phyloP scores from a whole-genome alignment of 2,113 vertebrate genomes.

The Zosterops borbonicus region DNA sequence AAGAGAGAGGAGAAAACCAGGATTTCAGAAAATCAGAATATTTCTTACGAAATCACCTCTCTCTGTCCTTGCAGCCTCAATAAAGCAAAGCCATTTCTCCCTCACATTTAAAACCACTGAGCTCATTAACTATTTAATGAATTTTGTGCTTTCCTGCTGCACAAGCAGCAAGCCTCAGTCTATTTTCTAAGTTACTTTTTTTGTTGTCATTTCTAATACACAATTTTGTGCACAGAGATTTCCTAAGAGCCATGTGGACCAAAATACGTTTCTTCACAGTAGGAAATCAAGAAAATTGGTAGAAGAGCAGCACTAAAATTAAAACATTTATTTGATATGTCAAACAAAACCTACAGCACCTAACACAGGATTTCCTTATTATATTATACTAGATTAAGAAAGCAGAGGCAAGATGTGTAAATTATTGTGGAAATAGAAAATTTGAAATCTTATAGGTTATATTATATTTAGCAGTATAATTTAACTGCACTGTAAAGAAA shows the following conservation, averaged over 20 bases:
- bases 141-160: background rate
- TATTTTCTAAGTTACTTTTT: background rate
- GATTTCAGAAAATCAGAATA: background rate
- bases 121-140: background rate
- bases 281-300: background rate
- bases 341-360: background rate
- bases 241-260: background rate
- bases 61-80: background rate
- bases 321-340: background rate
- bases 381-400: background rate
- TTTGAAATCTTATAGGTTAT: background rate
- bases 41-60: background rate
- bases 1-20: background rate
- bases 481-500: background rate
- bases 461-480: background rate
- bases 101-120: background rate
- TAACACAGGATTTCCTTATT: background rate
- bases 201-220: background rate
- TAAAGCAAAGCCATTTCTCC: background rate
- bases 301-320: background rate
- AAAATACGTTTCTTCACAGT: background rate
- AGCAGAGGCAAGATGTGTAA: background rate
- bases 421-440: background rate
- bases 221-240: background rate
- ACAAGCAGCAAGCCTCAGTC: background rate